Conservation (phyloP, 2,888 invertebrate genomes). For the Coleophora deauratella region DNA sequence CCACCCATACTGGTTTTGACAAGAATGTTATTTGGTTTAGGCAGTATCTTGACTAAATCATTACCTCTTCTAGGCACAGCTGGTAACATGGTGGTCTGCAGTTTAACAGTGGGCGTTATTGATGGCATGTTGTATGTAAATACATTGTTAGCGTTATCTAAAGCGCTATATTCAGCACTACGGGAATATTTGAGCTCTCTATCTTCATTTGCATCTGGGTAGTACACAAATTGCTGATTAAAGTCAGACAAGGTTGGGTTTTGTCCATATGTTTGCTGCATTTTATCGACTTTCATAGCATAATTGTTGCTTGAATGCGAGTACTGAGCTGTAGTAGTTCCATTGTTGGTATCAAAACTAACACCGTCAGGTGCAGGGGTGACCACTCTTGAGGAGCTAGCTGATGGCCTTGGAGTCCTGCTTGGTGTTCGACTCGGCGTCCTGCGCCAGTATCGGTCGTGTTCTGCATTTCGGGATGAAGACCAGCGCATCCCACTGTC, state of each 20-base stretch:
- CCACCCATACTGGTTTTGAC: constrained; percentile 53
- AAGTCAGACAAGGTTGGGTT: constrained; percentile 36
- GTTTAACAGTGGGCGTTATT: constrained; percentile 31
- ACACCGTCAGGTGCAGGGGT: constrained; percentile 42
- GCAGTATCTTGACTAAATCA: constrained; percentile 48
- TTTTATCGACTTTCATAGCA: constrained; percentile 48
- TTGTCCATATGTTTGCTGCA: constrained; percentile 37
- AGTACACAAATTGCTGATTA: constrained; percentile 49
- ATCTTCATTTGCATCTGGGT: constrained; percentile 53
- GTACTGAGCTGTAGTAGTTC: constrained; percentile 30
- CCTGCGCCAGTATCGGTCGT: constrained; percentile 54
- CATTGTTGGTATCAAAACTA: constrained; percentile 43
- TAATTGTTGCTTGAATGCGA: constrained; percentile 27
- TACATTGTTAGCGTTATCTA: constrained; percentile 37
- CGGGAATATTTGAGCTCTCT: constrained; percentile 61
- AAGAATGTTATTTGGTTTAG: constrained; percentile 54
- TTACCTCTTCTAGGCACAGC: constrained; percentile 33
- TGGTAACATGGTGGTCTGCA: constrained; percentile 31
- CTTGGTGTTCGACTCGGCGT: too few relatives aligned
- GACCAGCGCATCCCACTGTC: constrained; percentile 45
- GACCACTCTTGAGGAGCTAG: constrained; percentile 37
- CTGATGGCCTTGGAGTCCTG: constrained; percentile 37
- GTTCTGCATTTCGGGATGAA: constrained; percentile 39
- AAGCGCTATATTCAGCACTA: constrained; percentile 53
- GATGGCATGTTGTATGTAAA: constrained; percentile 42